Base-by-base conservation (phyloP, 1,140 invertebrate genomes). In the Drosophila insularis region DNA sequence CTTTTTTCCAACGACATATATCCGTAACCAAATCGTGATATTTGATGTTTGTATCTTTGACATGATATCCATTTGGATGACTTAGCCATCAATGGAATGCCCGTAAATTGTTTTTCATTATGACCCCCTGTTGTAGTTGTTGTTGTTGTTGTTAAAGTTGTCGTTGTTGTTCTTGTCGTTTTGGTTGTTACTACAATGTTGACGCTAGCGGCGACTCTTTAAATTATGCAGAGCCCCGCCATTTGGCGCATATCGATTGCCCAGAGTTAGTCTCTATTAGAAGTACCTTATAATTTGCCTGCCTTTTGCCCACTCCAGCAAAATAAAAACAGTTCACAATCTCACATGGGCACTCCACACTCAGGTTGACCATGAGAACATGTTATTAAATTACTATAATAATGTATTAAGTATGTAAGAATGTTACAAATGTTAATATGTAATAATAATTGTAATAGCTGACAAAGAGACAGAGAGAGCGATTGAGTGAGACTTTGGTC, bases 301-400 rank as follows among this genome's bases (percentile, higher is more conserved):
- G 68, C 54, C 35, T 63, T 58, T 60, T 67, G 46, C 23, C 50
- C 74, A 82, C 74, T 69, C 63, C 58, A 62, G 17, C 50, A 55
- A 27, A 27, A 27, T 5, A 27, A 27, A 27, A 21, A 17, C 54
- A 53, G 21, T 67, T 55, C 19, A 66, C 54, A 63, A 35, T 37
- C 32, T 4, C 62, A 10, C 43, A 50, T 50, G 43, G 43, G 56
- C 70, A 63, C 59, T 59, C 21, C 21, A 63, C 21, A 63, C 87
- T 76, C 89, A 89, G 74, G 81, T 90, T 91, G 89, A 80, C 89
- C 89, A 80, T 91, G 89, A 91, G 89, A 91, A 91, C 89, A 91
- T 91, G 89, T 90, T 91, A 91, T 91, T 87, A 91, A 91, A 90
- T 86, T 89, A 89, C 89, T 82, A 71, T 89, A 89, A 89, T 85